phyloP scores from a whole-genome alignment of 2,797 vertebrate species.

The Xenopus petersii region DNA sequence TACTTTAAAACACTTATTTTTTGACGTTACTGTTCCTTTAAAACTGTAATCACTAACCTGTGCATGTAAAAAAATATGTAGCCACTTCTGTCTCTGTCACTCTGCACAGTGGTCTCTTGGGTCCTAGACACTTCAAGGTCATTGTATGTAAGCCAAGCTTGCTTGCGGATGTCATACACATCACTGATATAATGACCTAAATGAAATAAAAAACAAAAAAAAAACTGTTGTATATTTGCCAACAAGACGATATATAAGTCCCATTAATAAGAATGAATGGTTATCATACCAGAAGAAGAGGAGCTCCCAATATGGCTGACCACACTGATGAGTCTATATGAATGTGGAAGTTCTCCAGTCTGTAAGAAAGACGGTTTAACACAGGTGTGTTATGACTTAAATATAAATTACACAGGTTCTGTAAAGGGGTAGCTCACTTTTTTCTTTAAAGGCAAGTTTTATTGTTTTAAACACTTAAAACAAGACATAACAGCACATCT shows the following conservation, averaged over 20 bases:
- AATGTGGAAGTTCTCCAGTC: constrained; percentile 89
- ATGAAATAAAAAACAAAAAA: neutral
- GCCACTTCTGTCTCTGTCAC: constrained; percentile 88
- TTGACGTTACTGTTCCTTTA: no score
- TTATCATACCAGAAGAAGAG: constrained; percentile 81
- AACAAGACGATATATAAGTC: neutral
- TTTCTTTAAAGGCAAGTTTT: no score
- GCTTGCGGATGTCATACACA: constrained; percentile 95
- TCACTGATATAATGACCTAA: constrained; percentile 97
- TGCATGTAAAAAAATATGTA: constrained; percentile 99
- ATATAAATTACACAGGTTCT: no score
- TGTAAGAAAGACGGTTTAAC: constrained; percentile 49
- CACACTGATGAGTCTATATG: constrained; percentile 93
- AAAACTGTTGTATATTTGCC: neutral
- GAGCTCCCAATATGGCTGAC: constrained; percentile 98
- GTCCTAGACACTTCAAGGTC: constrained; percentile 93
- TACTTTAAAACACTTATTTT: no score
- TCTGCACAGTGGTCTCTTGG: constrained; percentile 85
- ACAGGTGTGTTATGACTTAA: no score
- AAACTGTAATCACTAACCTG: constrained; percentile 71
- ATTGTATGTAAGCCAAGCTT: constrained; percentile 95
- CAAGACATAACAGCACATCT: no score
- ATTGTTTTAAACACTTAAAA: no score
- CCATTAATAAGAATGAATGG: neutral
- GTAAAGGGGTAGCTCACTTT: no score